Evolutionary conservation across 2,113 vertebrate genomes (phyloP).

Genomic region (human (Homo sapiens)): DNA sequence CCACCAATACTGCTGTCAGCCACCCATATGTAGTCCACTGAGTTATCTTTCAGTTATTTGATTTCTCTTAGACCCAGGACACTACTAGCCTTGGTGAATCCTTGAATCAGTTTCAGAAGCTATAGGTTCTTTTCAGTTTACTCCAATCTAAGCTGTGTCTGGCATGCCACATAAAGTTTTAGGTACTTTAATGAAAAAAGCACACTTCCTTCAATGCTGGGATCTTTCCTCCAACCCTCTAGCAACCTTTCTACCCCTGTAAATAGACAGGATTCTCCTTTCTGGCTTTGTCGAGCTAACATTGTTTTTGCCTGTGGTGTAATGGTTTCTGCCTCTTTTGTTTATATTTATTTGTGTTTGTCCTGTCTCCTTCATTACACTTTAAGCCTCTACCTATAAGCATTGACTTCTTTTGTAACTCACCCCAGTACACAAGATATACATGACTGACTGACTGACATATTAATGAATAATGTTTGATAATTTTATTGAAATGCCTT

Average conservation of each 20-base stretch:
- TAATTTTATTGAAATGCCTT: conserved; percentile 70
- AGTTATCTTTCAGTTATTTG: background rate
- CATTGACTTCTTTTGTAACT: conserved; percentile 55
- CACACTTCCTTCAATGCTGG: background rate
- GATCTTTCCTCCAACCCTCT: background rate
- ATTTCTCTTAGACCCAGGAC: background rate
- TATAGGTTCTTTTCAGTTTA: background rate
- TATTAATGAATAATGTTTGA: conserved; percentile 64
- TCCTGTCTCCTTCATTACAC: conserved; percentile 43
- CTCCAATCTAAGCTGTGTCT: background rate
- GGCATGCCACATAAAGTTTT: background rate
- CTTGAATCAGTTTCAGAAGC: conserved; percentile 26
- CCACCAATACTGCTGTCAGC: background rate
- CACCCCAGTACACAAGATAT: background rate
- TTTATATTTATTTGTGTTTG: conserved; percentile 53
- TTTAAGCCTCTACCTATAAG: conserved; percentile 11
- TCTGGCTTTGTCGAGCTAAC: background rate
- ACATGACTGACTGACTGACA: conserved; percentile 51
- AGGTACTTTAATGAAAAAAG: background rate
- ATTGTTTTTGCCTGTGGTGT: background rate
- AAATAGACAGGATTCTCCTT: conserved; percentile 10
- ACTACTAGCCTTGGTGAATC: background rate
- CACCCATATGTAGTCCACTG: background rate
- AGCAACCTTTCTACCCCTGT: background rate
- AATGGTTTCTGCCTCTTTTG: conserved; percentile 34